Percentiles rank a stretch among this genome's conserved stretches.
These are phyloP conservation scores for Agrotis exclamationis DNA, from an alignment of 2,888 invertebrate species.

Conservation along the genomic window DNA sequence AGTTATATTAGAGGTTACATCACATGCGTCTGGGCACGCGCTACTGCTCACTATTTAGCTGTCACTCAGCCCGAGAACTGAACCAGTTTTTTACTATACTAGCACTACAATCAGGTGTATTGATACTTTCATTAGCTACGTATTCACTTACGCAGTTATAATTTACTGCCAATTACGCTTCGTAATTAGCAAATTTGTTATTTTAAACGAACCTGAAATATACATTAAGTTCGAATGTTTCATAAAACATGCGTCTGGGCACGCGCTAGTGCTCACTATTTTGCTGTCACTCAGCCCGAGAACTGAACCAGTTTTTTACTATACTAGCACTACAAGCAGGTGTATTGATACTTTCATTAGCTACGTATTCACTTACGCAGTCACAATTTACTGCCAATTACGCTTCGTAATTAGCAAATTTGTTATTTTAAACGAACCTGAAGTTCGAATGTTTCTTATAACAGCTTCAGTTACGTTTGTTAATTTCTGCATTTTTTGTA, in stretches of 20 bases:
- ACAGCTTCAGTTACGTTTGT: conserved; percentile 8
- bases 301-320: conserved; percentile 54
- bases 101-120: conserved; percentile 19
- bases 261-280: conserved; percentile 48
- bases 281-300: conserved; percentile 53
- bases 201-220: conserved; percentile 21
- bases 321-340: conserved; percentile 14
- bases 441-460: too few species aligned
- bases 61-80: conserved; percentile 49
- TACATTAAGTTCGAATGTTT: conserved; percentile 4
- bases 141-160: conserved; percentile 18
- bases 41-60: conserved; percentile 53
- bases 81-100: conserved; percentile 52
- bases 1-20: conserved; percentile 38
- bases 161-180: conserved; percentile 44
- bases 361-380: conserved; percentile 10
- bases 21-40: conserved; percentile 44
- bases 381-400: conserved; percentile 38
- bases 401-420: conserved; percentile 48
- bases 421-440: conserved; percentile 25
- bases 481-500: conserved; percentile 3
- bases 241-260: conserved; percentile 37
- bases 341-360: conserved; percentile 41
- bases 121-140: conserved; percentile 36
- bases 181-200: conserved; percentile 45